Evolutionary conservation across 2,113 vertebrate species (phyloP), one percentile per base, ranked within the genome.

Genomic region (Tapirus terrestris): DNA sequence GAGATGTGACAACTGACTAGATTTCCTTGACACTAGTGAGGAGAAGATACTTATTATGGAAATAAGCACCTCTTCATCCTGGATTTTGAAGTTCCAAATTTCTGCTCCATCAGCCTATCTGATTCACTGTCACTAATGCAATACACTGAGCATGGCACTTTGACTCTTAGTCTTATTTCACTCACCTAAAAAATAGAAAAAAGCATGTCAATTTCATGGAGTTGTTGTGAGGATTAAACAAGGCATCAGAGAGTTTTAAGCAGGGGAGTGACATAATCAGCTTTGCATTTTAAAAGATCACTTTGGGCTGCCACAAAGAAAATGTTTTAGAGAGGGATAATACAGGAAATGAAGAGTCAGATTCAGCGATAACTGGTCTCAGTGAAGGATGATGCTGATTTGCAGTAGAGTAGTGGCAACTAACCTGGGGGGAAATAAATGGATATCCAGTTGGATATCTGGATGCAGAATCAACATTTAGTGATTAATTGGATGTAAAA

Each of bases 81-180:
- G n/a, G 23, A 93, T 81, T 88, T 96, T 96, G 53, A 33, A 33
- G 53, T 72, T 96, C 73, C 20, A 93, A n/a, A n/a, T 67, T 67
- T 85, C 76, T 92, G 29, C 77, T 81, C 33, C 61, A 80, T 85
- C 33, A 89, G 58, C 12, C 72, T 85, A 73, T 73, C 51, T 29
- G 60, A 89, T 82, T 94, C 73, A 61, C 39, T 91, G 43, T 93
- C 65, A 73, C 48, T 93, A 76, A 86, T 63, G 61, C 67, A 82
- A 89, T 31, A 73, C 10, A 86, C n/a, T 17, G 56, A 85, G 29
- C 33, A 63, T 53, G 48, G 43, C 27, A 63, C 53, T 88, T 86
- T 80, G 70, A 94, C 36, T 94, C 53, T 81, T 51, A 75, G 60
- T 27, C 60, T 93, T 77, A 93, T 86, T 96, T 89, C 91, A 92